A percentile compares a stretch with the other conserved stretches of the same genome.
These are phyloP conservation scores for Dryobota labecula DNA, from an alignment of 2,888 invertebrate genomes.

Conservation along the genomic window DNA sequence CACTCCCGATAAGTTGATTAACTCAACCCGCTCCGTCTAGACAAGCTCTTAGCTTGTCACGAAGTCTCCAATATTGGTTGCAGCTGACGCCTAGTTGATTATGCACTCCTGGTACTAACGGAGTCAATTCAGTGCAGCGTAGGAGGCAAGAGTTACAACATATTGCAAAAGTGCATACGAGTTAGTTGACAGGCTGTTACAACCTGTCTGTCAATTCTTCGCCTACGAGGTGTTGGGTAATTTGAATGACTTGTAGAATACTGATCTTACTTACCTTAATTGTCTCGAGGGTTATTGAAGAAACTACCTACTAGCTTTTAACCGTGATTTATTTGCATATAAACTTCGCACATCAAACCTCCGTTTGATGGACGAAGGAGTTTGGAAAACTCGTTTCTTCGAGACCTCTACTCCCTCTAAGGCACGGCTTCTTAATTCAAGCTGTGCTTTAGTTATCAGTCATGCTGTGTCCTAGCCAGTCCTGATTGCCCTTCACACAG, in stretches of 20 bases:
- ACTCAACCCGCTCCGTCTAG: slow-evolving; percentile 33
- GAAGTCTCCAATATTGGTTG: slow-evolving; percentile 40
- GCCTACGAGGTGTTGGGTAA: slow-evolving; percentile 28
- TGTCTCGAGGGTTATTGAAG: background rate
- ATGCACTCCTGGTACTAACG: slow-evolving; percentile 47
- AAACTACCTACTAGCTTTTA: background rate
- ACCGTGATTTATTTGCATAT: background rate
- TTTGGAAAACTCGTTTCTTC: background rate
- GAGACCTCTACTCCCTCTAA: background rate
- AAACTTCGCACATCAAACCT: background rate
- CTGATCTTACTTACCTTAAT: background rate
- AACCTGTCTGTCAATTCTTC: slow-evolving; percentile 37
- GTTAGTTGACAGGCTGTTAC: slow-evolving; percentile 25
- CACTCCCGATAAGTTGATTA: slow-evolving; percentile 49
- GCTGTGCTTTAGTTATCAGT: background rate
- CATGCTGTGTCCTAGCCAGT: background rate
- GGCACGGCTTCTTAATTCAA: background rate
- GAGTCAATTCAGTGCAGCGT: slow-evolving; percentile 33
- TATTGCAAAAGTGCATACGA: slow-evolving; percentile 38
- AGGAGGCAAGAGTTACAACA: slow-evolving; percentile 44
- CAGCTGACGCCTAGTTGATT: slow-evolving; percentile 48
- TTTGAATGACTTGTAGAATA: slow-evolving; percentile 18
- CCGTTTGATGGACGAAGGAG: background rate
- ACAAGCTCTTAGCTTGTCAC: slow-evolving; percentile 47
- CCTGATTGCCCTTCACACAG: background rate